phyloP scores from a whole-genome alignment of 2,888 invertebrate species.

The Calameuta idolon region DNA sequence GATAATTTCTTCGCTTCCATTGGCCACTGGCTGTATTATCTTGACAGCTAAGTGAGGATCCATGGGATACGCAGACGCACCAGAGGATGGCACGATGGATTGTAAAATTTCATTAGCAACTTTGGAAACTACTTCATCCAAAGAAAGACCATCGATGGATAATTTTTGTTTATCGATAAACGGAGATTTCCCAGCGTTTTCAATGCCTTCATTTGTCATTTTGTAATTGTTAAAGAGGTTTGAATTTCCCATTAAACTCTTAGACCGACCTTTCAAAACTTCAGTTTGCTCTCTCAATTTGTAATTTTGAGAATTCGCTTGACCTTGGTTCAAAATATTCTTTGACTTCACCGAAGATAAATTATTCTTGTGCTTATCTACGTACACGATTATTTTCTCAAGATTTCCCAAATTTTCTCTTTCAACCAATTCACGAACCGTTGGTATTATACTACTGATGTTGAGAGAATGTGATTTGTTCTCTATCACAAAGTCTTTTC shows the following conservation, averaged over 20 bases:
- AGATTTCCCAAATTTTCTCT: conserved; percentile 38
- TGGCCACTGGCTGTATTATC: conserved; percentile 31
- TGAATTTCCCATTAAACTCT: neutral
- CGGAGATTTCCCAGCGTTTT: neutral
- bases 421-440: conserved; percentile 32
- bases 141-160: conserved; percentile 25
- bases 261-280: neutral
- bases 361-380: conserved; percentile 33
- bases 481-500: conserved; percentile 3
- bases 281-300: neutral
- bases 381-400: conserved; percentile 43
- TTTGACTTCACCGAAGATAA: neutral
- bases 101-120: conserved; percentile 36
- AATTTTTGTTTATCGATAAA: neutral
- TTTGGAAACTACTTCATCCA: conserved; percentile 33
- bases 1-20: conserved; percentile 31
- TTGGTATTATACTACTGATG: conserved; percentile 34
- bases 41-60: conserved; percentile 33
- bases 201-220: neutral
- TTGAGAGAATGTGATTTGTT: conserved; percentile 24
- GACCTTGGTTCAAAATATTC: neutral
- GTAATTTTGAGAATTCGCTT: neutral
- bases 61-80: conserved; percentile 8
- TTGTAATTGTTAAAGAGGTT: neutral
- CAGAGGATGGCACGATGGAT: conserved; percentile 16